phyloP scores from a whole-genome alignment of 2,113 vertebrate species.

The Bubo bubo region DNA sequence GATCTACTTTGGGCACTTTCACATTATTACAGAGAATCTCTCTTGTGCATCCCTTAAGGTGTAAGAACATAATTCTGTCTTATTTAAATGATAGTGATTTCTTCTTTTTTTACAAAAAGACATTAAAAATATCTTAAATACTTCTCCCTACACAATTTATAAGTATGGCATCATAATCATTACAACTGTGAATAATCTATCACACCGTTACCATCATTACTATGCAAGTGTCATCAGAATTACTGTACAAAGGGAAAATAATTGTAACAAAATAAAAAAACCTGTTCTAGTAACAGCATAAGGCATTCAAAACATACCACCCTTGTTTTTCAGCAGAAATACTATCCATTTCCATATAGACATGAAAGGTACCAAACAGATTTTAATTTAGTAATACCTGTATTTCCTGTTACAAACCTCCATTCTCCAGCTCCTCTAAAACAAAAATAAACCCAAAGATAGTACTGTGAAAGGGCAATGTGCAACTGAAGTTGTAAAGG shows the following conservation, averaged over 20 bases:
- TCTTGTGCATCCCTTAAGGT: slow-evolving; percentile 65
- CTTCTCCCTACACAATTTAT: slow-evolving; percentile 13
- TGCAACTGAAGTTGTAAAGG: neutral
- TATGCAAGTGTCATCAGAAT: slow-evolving; percentile 43
- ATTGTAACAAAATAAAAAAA: slow-evolving; percentile 1
- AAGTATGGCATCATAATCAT: neutral
- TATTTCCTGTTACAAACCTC: slow-evolving; percentile 16
- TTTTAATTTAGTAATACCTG: slow-evolving; percentile 22
- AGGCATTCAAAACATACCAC: neutral
- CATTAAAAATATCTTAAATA: slow-evolving; percentile 71
- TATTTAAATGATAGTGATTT: slow-evolving; percentile 73
- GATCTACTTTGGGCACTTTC: slow-evolving; percentile 41
- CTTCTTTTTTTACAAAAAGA: slow-evolving; percentile 75
- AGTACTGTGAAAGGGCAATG: slow-evolving; percentile 5
- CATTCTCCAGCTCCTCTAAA: slow-evolving; percentile 8
- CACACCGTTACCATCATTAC: neutral
- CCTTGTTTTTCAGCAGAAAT: slow-evolving; percentile 19
- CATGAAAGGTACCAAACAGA: neutral
- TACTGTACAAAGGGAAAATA: slow-evolving; percentile 26
- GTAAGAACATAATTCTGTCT: slow-evolving; percentile 59
- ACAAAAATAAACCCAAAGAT: slow-evolving; percentile 56
- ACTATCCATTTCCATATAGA: slow-evolving; percentile 21
- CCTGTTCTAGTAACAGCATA: neutral
- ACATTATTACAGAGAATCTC: slow-evolving; percentile 63
- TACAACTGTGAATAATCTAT: slow-evolving; percentile 27